phyloP scores from a whole-genome alignment of 2,797 vertebrate species.

The Fistularia tabacaria region DNA sequence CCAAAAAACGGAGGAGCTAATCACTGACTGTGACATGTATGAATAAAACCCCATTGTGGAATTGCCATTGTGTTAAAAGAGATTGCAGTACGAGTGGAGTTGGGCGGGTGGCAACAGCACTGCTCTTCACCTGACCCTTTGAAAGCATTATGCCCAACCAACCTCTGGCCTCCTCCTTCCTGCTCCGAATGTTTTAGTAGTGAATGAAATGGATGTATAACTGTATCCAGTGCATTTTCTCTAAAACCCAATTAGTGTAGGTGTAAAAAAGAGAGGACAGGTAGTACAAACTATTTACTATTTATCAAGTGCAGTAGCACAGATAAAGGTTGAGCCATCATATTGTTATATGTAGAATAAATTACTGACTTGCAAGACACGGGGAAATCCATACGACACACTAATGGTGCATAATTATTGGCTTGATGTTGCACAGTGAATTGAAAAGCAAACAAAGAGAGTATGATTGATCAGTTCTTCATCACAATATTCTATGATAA shows the following conservation, averaged over 20 bases:
- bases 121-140: slow-evolving; percentile 59
- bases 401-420: no score
- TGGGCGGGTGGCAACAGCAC: slow-evolving; percentile 3
- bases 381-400: no score
- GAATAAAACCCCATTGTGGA: slow-evolving; percentile 59
- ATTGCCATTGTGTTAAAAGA: slow-evolving; percentile 62
- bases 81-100: slow-evolving; percentile 47
- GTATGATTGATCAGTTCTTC: no score
- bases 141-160: no score
- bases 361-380: no score
- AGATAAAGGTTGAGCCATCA: no score
- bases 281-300: slow-evolving; percentile 33
- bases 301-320: background rate
- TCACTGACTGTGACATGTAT: slow-evolving; percentile 51
- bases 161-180: slow-evolving; percentile 50
- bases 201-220: slow-evolving; percentile 45
- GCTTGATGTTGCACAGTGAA: no score
- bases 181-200: slow-evolving; percentile 31
- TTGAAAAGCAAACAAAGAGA: no score
- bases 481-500: no score
- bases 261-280: slow-evolving; percentile 21
- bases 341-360: no score
- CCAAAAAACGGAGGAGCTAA: slow-evolving; percentile 32
- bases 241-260: slow-evolving; percentile 10
- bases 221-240: slow-evolving; percentile 40